Evolutionary conservation across 2,888 invertebrate genomes (phyloP).

Genomic region (Capitulum mitella): DNA sequence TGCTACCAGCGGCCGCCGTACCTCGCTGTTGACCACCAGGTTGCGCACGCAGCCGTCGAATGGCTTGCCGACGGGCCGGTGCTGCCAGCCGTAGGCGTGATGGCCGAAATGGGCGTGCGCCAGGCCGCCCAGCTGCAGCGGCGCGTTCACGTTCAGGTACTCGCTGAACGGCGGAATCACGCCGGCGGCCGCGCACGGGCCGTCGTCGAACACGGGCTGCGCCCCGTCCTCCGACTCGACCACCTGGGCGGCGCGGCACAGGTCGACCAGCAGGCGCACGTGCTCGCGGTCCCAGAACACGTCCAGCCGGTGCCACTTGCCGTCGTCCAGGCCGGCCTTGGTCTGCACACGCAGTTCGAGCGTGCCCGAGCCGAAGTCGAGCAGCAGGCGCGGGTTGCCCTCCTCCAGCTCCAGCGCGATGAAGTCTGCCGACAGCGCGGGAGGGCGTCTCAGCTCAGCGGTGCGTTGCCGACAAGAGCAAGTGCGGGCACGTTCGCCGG

Average conservation of each 20-base stretch:
- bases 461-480: too few relatives aligned
- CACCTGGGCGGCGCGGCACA: slow-evolving; percentile 80
- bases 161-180: slow-evolving; percentile 90
- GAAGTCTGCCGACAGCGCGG: slow-evolving; percentile 58
- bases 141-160: slow-evolving; percentile 90
- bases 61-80: slow-evolving; percentile 78
- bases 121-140: slow-evolving; percentile 88
- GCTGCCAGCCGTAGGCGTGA: slow-evolving; percentile 80
- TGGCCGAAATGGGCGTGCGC: slow-evolving; percentile 77
- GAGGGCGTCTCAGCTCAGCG: too few relatives aligned
- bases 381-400: slow-evolving; percentile 78
- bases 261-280: slow-evolving; percentile 86
- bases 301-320: slow-evolving; percentile 95
- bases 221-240: slow-evolving; percentile 84
- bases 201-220: slow-evolving; percentile 78
- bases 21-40: slow-evolving; percentile 83
- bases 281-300: slow-evolving; percentile 93
- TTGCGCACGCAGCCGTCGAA: slow-evolving; percentile 96
- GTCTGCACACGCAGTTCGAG: slow-evolving; percentile 69
- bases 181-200: slow-evolving; percentile 80
- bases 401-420: slow-evolving; percentile 86
- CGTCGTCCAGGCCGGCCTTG: slow-evolving; percentile 81
- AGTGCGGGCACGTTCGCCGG: too few relatives aligned
- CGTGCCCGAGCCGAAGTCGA: slow-evolving; percentile 93
- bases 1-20: too few relatives aligned